Conservation (phyloP, 2,888 invertebrate genomes). For the Apamea crenata region DNA sequence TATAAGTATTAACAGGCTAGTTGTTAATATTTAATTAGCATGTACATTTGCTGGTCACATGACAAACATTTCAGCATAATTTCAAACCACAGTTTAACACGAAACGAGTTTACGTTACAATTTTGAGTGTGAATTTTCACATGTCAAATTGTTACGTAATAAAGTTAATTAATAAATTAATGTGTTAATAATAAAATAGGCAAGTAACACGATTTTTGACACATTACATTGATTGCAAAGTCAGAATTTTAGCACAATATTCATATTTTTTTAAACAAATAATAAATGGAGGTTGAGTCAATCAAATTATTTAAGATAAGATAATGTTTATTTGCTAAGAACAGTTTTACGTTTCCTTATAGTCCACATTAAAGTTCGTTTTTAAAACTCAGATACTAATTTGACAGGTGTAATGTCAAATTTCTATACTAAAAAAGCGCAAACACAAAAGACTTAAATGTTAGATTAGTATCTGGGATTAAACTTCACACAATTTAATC, state of each 20-base stretch:
- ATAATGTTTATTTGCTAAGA: no score
- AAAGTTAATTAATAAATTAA: constrained; percentile 1
- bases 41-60: neutral
- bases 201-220: neutral
- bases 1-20: neutral
- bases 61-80: constrained; percentile 6
- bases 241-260: neutral
- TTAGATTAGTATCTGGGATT: no score
- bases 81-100: neutral
- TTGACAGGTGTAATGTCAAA: no score
- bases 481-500: neutral
- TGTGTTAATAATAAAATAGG: constrained; percentile 12
- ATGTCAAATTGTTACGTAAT: neutral
- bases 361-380: no score
- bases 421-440: no score
- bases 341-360: no score
- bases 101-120: neutral
- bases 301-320: no score
- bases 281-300: neutral
- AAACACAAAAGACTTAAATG: no score
- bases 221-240: neutral
- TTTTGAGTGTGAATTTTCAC: constrained; percentile 20
- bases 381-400: no score
- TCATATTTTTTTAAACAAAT: neutral
- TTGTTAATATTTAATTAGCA: constrained; percentile 21